phyloP scores from a whole-genome alignment of 2,888 invertebrate genomes.

The Ischnus inquisitorius region DNA sequence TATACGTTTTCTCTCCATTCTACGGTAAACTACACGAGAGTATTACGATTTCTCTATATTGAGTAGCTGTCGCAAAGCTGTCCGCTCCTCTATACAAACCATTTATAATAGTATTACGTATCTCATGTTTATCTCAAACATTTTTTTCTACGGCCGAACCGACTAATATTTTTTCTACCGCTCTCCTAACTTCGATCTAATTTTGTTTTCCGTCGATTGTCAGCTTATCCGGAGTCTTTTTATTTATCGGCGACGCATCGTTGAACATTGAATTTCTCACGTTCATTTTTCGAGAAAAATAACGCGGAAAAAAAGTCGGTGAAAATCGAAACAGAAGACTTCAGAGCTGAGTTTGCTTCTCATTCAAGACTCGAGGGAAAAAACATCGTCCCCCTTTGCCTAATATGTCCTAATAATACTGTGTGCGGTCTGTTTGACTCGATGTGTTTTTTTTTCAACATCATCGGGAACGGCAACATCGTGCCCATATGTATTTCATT shows the following conservation, averaged over 20 bases:
- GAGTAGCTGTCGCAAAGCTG: constrained; percentile 70
- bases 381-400: constrained; percentile 9
- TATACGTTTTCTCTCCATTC: constrained; percentile 25
- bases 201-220: background rate
- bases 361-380: background rate
- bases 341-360: background rate
- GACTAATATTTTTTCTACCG: constrained; percentile 13
- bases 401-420: background rate
- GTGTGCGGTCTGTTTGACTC: constrained; percentile 5
- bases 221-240: background rate
- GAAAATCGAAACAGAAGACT: background rate
- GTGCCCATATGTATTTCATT: constrained; percentile 73
- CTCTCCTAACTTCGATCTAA: background rate
- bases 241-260: background rate
- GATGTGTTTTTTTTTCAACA: constrained; percentile 44
- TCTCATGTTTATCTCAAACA: constrained; percentile 36
- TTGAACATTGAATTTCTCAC: background rate
- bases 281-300: background rate
- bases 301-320: background rate
- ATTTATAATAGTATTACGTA: constrained; percentile 58
- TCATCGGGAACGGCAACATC: constrained; percentile 10
- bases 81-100: constrained; percentile 57
- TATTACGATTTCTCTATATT: constrained; percentile 38
- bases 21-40: constrained; percentile 56
- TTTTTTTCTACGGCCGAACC: constrained; percentile 12